Evolutionary conservation across 2,797 vertebrate species (phyloP), one percentile per base, ranked within the genome.

Genomic region (Ceryle rudis): DNA sequence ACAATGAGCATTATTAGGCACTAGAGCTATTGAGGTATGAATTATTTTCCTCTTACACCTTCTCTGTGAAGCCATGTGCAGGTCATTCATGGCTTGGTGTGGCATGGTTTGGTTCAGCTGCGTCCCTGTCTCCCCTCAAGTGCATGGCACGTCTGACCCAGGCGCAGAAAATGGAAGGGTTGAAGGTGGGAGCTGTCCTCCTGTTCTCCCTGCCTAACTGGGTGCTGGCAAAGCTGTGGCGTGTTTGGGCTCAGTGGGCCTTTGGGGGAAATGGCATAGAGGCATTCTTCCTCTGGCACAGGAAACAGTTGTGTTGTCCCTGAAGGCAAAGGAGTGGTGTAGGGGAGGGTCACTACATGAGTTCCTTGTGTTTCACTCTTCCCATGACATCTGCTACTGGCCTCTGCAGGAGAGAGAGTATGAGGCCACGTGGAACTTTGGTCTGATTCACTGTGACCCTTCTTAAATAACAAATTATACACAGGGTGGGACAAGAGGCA

Each of bases 1-100:
- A n/a, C n/a, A 55, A 33, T 8, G 9, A 6, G 21, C 35, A 13
- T 51, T 41, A 84, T 22, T 6, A 41, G 29, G 35, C 39, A 37
- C 6, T 42, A 33, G 64, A 31, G 8, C 25, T 60, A 14, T 18
- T n/a, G 49, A 5, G 28, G 15, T 12, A 23, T 46, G 33, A 80
- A 31, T n/a, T 41, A 6, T 6, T 16, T 23, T 10, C 20, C 7
- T 58, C 20, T 52, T 5, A 1, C 1, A 1, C 21, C 42, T 67
- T 42, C 71, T 72, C n/a, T 51, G n/a, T 64, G 73, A 39, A 64
- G 28, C 9, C 54, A 46, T n/a, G 64, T 16, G n/a, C 44, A 29
- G 54, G 16, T 18, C 21, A 46, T 33, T 58, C 23, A 10, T 67
- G 64, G 25, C 31, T 86, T 58, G n/a, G 18, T 9, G 2, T 10